Percentiles rank a stretch among this genome's conserved stretches.
Evolutionary conservation across 2,113 vertebrate genomes (phyloP).

Genomic region (Strix aluco): DNA sequence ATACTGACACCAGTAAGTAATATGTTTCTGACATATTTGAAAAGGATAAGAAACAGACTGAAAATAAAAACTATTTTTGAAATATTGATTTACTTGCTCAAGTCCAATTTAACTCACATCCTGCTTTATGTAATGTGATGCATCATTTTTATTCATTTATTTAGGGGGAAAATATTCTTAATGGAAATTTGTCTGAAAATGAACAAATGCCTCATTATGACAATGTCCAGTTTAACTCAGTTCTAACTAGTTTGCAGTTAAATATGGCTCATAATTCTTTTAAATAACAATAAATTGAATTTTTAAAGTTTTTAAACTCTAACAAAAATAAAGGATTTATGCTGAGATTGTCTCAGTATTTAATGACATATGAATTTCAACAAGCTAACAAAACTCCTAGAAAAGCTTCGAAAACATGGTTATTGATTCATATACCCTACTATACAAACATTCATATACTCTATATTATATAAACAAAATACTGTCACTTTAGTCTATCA

Average conservation of each 20-base stretch:
- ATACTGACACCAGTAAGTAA: background rate
- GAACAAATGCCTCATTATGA: accelerated
- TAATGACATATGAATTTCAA: background rate
- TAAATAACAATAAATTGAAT: background rate
- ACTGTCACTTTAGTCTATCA: background rate
- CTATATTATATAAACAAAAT: background rate
- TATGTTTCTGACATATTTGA: background rate
- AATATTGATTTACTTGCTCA: background rate
- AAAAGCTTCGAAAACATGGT: background rate
- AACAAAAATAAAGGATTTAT: background rate
- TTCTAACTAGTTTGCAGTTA: background rate
- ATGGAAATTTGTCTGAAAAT: background rate
- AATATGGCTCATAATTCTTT: background rate
- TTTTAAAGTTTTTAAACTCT: background rate
- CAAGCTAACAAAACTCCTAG: background rate
- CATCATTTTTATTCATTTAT: background rate
- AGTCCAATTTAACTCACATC: background rate
- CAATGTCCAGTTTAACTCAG: background rate
- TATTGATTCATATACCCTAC: background rate
- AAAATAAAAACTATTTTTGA: background rate
- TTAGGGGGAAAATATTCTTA: background rate
- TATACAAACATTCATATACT: background rate
- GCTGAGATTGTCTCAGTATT: background rate
- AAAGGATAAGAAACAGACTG: background rate
- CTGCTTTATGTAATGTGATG: background rate